These are phyloP conservation scores for Hippocampus mohnikei DNA, from an alignment of 2,113 vertebrate species.

Conservation along the genomic window DNA sequence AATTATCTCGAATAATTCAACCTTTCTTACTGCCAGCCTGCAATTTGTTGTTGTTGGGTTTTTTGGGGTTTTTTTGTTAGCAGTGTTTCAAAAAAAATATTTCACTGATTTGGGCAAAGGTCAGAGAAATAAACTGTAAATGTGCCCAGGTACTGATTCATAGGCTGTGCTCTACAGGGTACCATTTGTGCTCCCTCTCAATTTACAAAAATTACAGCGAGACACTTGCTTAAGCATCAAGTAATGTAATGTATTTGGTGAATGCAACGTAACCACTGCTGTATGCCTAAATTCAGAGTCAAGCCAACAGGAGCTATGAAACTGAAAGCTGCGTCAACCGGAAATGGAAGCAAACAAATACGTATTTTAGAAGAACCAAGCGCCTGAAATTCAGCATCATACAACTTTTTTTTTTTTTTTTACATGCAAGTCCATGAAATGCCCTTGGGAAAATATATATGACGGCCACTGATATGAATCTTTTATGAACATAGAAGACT, in stretches of 20 bases:
- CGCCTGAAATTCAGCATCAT: neutral
- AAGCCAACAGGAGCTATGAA: neutral
- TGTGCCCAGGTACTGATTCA: neutral
- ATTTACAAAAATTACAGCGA: neutral
- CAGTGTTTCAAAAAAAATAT: neutral
- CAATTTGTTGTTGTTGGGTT: neutral
- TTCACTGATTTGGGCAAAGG: neutral
- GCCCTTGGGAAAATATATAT: conserved; percentile 8
- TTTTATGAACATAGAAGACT: neutral
- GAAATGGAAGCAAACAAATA: neutral
- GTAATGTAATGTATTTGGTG: neutral
- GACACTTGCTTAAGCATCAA: neutral
- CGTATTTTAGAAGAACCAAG: conserved; percentile 5
- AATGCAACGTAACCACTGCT: neutral
- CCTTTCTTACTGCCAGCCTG: neutral
- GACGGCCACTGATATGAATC: conserved; percentile 3
- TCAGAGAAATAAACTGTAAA: neutral
- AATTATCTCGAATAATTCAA: no score
- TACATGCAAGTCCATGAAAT: neutral
- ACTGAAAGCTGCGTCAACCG: neutral
- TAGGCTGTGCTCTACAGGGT: neutral
- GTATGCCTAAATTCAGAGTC: neutral
- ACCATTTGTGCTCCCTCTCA: neutral
- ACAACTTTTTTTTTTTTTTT: neutral
- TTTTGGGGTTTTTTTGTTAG: neutral